phyloP scores from a whole-genome alignment of 2,888 invertebrate species.

The Craniophora ligustri region DNA sequence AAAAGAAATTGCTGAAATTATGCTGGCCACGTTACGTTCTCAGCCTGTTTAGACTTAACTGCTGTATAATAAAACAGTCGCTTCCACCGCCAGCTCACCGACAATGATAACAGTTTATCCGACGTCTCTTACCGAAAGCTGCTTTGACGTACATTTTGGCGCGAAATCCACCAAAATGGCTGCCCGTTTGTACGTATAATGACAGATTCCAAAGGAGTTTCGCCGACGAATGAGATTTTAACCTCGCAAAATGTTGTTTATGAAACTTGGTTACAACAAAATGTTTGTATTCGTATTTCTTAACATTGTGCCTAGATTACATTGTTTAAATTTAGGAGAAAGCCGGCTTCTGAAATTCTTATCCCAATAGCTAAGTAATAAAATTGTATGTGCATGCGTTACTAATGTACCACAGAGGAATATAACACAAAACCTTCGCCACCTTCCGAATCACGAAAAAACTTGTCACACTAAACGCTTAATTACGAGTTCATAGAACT shows the following conservation, averaged over 20 bases:
- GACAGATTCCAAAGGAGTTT: slow-evolving; percentile 30
- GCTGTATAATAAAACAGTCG: slow-evolving; percentile 75
- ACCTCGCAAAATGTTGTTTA: not conserved
- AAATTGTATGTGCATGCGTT: not conserved
- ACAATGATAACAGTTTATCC: slow-evolving; percentile 82
- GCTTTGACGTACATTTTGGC: slow-evolving; percentile 78
- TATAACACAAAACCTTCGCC: not conserved
- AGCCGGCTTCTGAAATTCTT: not conserved
- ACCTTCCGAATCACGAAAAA: slow-evolving; percentile 30
- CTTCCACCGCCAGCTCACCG: slow-evolving; percentile 64
- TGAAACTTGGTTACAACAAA: not conserved
- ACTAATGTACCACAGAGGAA: slow-evolving; percentile 5
- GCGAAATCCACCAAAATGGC: slow-evolving; percentile 69
- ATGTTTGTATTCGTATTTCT: not conserved
- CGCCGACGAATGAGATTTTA: not conserved
- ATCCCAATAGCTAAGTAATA: not conserved
- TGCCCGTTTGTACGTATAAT: slow-evolving; percentile 59
- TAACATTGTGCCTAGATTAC: not conserved
- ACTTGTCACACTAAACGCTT: slow-evolving; percentile 44
- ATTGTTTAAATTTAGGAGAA: not conserved
- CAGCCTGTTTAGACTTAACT: slow-evolving; percentile 69
- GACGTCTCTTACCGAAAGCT: slow-evolving; percentile 59
- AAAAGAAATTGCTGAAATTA: not conserved
- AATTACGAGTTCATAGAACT: slow-evolving; percentile 54
- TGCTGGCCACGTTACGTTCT: slow-evolving; percentile 51